Conservation (phyloP, 2,797 vertebrate species). For the Clarias pachynema region DNA sequence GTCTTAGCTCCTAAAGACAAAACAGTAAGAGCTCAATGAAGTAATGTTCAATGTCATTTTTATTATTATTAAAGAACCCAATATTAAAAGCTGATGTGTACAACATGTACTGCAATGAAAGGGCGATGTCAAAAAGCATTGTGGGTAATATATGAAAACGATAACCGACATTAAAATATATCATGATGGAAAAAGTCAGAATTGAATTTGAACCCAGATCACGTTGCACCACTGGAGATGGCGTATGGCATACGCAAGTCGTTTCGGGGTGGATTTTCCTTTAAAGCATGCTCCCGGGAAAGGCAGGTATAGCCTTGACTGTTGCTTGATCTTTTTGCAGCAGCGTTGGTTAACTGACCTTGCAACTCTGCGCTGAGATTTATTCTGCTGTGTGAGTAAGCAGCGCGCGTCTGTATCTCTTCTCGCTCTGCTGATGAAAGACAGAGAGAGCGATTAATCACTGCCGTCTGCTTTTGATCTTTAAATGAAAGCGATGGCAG, state of each 20-base stretch:
- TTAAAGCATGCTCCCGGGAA: conserved; percentile 33
- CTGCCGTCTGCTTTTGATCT: conserved; percentile 77
- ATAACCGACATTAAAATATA: background rate
- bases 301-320: conserved; percentile 55
- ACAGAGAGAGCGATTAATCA: conserved; percentile 75
- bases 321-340: background rate
- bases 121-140: no score
- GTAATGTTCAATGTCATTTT: background rate
- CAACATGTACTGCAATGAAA: no score
- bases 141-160: background rate
- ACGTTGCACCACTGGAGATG: background rate
- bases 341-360: conserved; percentile 33
- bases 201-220: background rate
- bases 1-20: background rate
- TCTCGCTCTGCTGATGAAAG: conserved; percentile 73
- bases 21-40: background rate
- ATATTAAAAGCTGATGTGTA: background rate
- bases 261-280: conserved; percentile 10
- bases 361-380: conserved; percentile 60
- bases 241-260: background rate
- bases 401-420: conserved; percentile 60
- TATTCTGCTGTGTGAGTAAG: conserved; percentile 66
- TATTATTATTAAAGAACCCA: background rate
- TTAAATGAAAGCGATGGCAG: conserved; percentile 78
- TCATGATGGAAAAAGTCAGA: background rate